phyloP scores from a whole-genome alignment of 2,113 vertebrate genomes.

The Crypturellus undulatus region DNA sequence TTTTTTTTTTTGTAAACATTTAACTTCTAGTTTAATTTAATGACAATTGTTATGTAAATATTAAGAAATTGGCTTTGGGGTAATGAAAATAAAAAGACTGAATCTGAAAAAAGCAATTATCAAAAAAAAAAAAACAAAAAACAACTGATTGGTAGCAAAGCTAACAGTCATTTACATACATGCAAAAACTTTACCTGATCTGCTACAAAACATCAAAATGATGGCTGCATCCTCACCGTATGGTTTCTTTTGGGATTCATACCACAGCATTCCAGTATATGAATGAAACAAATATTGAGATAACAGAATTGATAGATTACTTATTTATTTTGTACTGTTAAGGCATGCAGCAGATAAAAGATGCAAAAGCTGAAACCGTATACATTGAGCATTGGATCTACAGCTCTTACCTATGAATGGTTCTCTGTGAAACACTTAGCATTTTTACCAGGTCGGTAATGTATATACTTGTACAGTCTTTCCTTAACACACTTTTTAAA shows the following conservation, averaged over 20 bases:
- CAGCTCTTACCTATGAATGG: constrained; percentile 42
- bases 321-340: constrained; percentile 74
- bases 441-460: constrained; percentile 68
- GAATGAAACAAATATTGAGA: constrained; percentile 28
- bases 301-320: constrained; percentile 27
- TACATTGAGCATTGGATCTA: constrained; percentile 33
- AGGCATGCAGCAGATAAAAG: constrained; percentile 59
- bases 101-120: constrained; percentile 47
- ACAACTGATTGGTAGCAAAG: constrained; percentile 31
- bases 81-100: neutral
- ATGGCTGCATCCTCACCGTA: constrained; percentile 13
- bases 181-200: neutral
- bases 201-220: constrained; percentile 2
- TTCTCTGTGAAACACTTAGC: neutral
- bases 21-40: constrained; percentile 61
- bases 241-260: constrained; percentile 39
- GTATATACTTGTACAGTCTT: constrained; percentile 81
- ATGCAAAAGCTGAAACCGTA: constrained; percentile 46
- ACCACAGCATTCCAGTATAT: constrained; percentile 59
- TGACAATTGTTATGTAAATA: constrained; percentile 60
- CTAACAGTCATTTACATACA: constrained; percentile 25
- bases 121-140: neutral
- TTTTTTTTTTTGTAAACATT: constrained; percentile 35
- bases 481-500: constrained; percentile 70
- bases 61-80: constrained; percentile 15